phyloP scores from a whole-genome alignment of 1,140 invertebrate genomes.

The Trichoplusia ni region DNA sequence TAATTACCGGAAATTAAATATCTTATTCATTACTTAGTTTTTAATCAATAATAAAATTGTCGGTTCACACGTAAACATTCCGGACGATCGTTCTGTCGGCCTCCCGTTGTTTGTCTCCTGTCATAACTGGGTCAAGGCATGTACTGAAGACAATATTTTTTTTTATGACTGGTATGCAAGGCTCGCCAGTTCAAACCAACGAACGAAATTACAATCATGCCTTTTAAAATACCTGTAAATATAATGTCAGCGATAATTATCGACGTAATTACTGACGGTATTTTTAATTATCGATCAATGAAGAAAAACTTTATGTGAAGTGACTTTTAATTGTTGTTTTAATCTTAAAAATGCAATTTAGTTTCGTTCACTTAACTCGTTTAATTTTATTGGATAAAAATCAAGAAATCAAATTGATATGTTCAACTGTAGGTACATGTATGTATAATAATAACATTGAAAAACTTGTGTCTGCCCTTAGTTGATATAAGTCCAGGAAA shows the following conservation, averaged over 20 bases:
- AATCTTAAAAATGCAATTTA: no score
- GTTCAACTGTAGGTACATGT: no score
- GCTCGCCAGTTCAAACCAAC: neutral
- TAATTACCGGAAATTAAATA: no score
- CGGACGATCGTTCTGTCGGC: neutral
- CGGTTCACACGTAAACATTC: slow-evolving; percentile 19
- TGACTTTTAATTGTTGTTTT: no score
- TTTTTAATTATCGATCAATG: neutral
- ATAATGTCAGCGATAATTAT: neutral
- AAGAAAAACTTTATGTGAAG: no score
- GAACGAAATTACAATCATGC: slow-evolving; percentile 1
- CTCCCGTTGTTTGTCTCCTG: slow-evolving; percentile 20
- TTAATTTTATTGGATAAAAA: no score
- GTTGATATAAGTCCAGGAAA: no score
- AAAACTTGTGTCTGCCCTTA: no score
- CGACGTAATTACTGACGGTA: neutral
- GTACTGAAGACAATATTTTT: slow-evolving; percentile 8
- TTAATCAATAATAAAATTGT: slow-evolving; percentile 1
- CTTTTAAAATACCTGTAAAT: neutral
- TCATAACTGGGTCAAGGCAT: slow-evolving; percentile 29
- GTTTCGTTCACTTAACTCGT: no score
- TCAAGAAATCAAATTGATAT: no score
- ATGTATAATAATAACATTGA: no score
- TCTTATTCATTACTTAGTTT: no score
- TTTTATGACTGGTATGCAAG: slow-evolving; percentile 16